Evolutionary conservation across 2,113 vertebrate genomes (phyloP).

Genomic region (Microcebus tavaratra): DNA sequence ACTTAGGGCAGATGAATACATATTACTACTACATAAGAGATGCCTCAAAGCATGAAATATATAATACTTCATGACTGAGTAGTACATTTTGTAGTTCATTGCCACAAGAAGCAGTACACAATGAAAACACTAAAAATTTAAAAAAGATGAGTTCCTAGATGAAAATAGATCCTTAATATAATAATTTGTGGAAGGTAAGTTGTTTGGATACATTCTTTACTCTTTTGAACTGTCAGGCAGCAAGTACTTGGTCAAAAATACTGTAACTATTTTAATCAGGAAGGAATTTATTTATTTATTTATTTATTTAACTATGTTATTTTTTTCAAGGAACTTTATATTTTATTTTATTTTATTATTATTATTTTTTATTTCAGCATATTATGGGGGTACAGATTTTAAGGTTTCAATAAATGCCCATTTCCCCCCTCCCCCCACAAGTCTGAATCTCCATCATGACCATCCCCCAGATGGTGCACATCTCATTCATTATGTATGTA

Average conservation of each 20-base stretch:
- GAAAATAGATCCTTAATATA: not conserved
- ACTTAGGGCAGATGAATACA: not conserved
- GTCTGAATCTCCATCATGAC: no score
- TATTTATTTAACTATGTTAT: no score
- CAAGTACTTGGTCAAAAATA: not conserved
- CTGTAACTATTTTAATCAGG: not conserved
- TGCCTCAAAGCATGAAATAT: not conserved
- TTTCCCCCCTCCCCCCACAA: no score
- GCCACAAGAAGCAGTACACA: not conserved
- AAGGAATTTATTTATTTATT: no score
- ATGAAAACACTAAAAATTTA: constrained; percentile 14
- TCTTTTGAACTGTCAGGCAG: not conserved
- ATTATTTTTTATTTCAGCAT: no score
- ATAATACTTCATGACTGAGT: not conserved
- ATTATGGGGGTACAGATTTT: no score
- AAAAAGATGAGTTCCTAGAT: not conserved
- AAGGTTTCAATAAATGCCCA: no score
- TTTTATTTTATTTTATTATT: no score
- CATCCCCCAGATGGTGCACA: no score
- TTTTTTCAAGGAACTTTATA: no score
- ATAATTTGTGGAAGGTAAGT: not conserved
- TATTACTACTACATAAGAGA: not conserved
- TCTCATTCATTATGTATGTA: no score
- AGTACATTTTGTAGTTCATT: not conserved
- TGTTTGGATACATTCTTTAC: not conserved